Evolutionary conservation across 1,140 invertebrate genomes (phyloP).

Genomic region (Anastrepha ludens): DNA sequence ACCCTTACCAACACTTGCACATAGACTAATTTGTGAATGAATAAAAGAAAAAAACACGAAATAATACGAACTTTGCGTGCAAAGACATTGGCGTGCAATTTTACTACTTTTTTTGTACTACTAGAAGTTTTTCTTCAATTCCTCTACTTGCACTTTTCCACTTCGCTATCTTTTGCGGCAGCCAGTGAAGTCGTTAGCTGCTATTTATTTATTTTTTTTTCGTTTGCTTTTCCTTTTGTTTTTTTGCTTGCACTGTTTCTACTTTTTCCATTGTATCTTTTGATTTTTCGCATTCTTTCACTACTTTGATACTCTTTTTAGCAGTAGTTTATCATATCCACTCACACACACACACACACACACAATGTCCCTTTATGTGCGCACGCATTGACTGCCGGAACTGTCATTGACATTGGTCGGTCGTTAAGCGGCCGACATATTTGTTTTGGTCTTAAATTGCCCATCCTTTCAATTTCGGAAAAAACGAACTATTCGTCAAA

Average conservation of each 20-base stretch:
- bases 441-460: slow-evolving; percentile 6
- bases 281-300: no score
- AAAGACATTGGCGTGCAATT: no score
- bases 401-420: neutral
- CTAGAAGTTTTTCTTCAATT: slow-evolving; percentile 7
- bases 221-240: neutral
- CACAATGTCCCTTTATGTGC: neutral
- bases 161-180: neutral
- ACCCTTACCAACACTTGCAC: neutral
- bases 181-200: slow-evolving; percentile 7
- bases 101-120: neutral
- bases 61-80: no score
- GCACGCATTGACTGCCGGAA: neutral
- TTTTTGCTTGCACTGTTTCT: slow-evolving; percentile 8
- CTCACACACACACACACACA: neutral
- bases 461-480: neutral
- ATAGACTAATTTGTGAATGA: neutral
- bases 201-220: neutral
- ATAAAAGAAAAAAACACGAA: no score
- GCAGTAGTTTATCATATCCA: neutral
- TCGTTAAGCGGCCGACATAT: neutral
- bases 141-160: neutral
- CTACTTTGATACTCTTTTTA: no score
- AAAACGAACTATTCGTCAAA: neutral
- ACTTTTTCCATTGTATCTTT: no score